Evolutionary conservation across 2,888 invertebrate genomes (phyloP).

Genomic region (Imbricaverruca yamaguchii): DNA sequence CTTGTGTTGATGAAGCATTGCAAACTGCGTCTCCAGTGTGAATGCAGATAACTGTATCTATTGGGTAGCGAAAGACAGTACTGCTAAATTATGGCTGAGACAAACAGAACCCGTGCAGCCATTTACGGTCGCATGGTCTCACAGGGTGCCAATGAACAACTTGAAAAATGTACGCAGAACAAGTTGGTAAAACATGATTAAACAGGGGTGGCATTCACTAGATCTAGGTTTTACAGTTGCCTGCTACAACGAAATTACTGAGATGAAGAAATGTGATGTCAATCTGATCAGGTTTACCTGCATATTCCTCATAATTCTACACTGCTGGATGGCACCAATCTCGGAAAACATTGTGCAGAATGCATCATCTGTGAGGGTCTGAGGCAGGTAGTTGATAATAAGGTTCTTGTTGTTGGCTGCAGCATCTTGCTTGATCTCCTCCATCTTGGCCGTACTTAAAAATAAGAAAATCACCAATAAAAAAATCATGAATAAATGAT

Average conservation of each 20-base stretch:
- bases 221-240: neutral
- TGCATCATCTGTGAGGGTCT: constrained; percentile 85
- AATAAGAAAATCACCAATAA: neutral
- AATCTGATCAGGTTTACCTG: constrained; percentile 50
- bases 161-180: neutral
- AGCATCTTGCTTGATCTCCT: constrained; percentile 25
- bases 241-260: neutral
- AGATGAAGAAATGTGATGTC: neutral
- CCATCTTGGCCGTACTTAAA: constrained; percentile 15
- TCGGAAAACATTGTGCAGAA: constrained; percentile 79
- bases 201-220: neutral
- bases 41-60: no score
- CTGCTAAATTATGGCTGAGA: no score
- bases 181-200: constrained; percentile 20
- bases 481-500: neutral
- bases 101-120: no score
- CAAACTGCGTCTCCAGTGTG: no score
- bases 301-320: constrained; percentile 84
- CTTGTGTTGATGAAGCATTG: no score
- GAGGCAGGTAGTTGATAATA: constrained; percentile 92
- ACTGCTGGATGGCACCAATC: constrained; percentile 80
- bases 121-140: no score
- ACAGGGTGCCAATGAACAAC: no score
- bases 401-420: constrained; percentile 58
- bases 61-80: no score